These are phyloP conservation scores for Stratiomys singularior DNA, from an alignment of 2,888 invertebrate genomes.

Conservation along the genomic window DNA sequence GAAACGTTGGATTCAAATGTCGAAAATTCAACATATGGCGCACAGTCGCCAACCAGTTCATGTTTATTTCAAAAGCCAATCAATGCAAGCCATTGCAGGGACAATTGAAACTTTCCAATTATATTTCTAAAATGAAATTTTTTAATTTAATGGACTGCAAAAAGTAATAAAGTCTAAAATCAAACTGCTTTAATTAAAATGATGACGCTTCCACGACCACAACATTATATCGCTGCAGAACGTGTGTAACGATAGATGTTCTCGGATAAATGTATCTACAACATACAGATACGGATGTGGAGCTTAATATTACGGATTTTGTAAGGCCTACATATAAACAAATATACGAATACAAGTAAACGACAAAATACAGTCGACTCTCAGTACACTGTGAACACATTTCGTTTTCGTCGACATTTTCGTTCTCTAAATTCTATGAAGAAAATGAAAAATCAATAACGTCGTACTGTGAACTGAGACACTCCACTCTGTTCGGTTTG, in stretches of 20 bases:
- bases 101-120: not conserved
- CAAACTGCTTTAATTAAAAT: conserved; percentile 19
- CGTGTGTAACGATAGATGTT: not conserved
- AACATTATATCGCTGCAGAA: not conserved
- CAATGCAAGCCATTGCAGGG: no score
- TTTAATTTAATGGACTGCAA: not conserved
- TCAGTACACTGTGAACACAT: not conserved
- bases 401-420: conserved; percentile 38
- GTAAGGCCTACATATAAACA: not conserved
- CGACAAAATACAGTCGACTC: not conserved
- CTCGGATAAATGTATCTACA: no score
- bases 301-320: not conserved
- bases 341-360: not conserved
- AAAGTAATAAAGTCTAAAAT: conserved; percentile 1
- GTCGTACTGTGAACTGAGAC: conserved; percentile 19
- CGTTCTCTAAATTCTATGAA: conserved; percentile 38
- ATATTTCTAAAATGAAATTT: not conserved
- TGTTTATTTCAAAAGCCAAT: not conserved
- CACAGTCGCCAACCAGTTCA: not conserved
- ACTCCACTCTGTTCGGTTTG: conserved; percentile 5
- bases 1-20: no score
- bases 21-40: not conserved
- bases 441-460: conserved; percentile 43
- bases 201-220: not conserved
- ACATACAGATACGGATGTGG: not conserved